phyloP scores from a whole-genome alignment of 2,797 vertebrate species.

The Chromis chromis region DNA sequence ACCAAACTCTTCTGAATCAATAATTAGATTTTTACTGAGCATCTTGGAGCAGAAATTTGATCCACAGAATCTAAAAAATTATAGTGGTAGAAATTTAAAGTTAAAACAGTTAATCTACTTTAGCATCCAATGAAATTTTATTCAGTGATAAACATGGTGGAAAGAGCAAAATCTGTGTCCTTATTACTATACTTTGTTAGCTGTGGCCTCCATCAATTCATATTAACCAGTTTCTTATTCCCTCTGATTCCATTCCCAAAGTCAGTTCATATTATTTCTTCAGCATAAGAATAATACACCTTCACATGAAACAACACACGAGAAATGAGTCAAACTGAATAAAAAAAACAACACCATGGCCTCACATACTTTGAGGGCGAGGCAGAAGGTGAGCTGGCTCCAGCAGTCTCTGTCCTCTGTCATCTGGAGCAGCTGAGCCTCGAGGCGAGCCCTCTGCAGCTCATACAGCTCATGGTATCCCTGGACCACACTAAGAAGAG shows the following conservation, averaged over 20 bases:
- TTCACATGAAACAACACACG: neutral
- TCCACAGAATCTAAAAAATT: neutral
- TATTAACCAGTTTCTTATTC: neutral
- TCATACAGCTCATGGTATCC: conserved; percentile 89
- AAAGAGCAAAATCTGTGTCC: neutral
- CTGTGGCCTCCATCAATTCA: neutral
- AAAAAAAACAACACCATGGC: no score
- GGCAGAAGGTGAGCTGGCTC: conserved; percentile 82
- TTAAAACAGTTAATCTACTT: neutral
- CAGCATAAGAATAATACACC: neutral
- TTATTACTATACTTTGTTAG: neutral
- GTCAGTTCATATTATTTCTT: neutral
- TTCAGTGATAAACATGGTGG: neutral
- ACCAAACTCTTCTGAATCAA: neutral
- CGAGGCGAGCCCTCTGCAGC: conserved; percentile 86
- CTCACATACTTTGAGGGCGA: conserved; percentile 87
- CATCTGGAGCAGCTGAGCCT: conserved; percentile 84
- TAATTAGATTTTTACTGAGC: neutral
- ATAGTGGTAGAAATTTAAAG: neutral
- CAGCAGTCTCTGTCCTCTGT: conserved; percentile 88
- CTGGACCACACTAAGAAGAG: conserved; percentile 84
- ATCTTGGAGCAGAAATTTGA: neutral
- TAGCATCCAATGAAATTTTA: neutral
- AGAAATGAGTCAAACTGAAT: neutral
- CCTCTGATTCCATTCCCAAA: neutral